Evolutionary conservation across 2,888 invertebrate species (phyloP).

Genomic region (Hemithea aestivaria): DNA sequence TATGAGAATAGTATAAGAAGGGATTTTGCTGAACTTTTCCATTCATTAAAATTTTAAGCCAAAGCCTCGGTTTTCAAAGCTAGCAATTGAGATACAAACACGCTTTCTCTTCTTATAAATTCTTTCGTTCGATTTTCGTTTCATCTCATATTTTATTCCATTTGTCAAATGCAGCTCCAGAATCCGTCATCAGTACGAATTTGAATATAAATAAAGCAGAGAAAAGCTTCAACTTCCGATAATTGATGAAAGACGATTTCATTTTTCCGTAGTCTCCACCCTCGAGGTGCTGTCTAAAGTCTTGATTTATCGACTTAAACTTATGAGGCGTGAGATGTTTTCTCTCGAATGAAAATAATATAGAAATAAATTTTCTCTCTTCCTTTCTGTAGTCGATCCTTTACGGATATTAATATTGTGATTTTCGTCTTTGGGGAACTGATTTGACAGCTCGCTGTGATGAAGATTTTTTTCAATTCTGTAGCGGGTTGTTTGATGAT

Average conservation of each 20-base stretch:
- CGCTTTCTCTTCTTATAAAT: no score
- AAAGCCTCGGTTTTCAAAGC: no score
- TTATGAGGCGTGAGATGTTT: constrained; percentile 47
- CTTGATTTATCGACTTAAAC: constrained; percentile 62
- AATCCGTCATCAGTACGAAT: constrained; percentile 17
- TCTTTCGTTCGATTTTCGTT: neutral
- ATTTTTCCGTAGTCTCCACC: constrained; percentile 44
- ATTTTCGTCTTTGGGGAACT: constrained; percentile 25
- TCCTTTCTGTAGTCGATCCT: constrained; percentile 25
- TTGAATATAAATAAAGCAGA: constrained; percentile 28
- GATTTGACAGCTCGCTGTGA: constrained; percentile 21
- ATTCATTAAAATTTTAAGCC: no score
- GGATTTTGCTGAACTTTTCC: no score
- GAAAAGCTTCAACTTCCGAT: constrained; percentile 40
- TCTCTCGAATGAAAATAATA: constrained; percentile 40
- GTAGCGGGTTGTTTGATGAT: neutral
- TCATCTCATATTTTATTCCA: constrained; percentile 7
- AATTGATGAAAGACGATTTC: constrained; percentile 55
- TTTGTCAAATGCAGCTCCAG: constrained; percentile 9
- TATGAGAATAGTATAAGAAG: no score
- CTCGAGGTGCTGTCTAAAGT: constrained; percentile 55
- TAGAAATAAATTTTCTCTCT: constrained; percentile 36
- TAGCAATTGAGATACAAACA: no score
- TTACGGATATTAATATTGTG: constrained; percentile 28
- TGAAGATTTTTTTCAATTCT: constrained; percentile 4